Conservation (phyloP, 2,113 vertebrate genomes). For the Struthio camelus region DNA sequence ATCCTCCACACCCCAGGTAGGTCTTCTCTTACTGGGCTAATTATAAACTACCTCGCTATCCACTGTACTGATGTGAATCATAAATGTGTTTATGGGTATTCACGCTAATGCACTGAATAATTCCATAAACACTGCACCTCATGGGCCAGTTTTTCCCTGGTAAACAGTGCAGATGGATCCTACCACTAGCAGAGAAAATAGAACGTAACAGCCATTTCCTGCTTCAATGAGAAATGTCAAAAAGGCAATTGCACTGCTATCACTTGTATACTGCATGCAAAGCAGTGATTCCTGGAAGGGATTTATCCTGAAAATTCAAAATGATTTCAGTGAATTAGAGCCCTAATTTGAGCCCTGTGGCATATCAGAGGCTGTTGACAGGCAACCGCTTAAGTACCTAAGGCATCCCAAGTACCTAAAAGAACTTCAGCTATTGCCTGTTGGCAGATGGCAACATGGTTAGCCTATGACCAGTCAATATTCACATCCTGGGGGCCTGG, state of each 20-base stretch:
- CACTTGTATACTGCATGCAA: accelerated
- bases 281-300: background rate
- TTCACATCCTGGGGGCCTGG: background rate
- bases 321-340: background rate
- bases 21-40: slow-evolving; percentile 34
- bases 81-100: background rate
- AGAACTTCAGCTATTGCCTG: background rate
- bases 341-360: background rate
- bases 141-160: background rate
- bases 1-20: slow-evolving; percentile 52
- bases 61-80: slow-evolving; percentile 29
- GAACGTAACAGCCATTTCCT: background rate
- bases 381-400: background rate
- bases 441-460: accelerated
- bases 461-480: background rate
- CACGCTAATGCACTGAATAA: background rate
- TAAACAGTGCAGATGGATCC: background rate
- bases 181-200: background rate
- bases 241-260: background rate
- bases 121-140: background rate
- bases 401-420: background rate
- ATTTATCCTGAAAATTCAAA: background rate
- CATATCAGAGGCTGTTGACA: background rate
- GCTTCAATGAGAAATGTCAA: accelerated
- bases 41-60: slow-evolving; percentile 2